Evolutionary conservation across 2,113 vertebrate species (phyloP), one percentile per base, ranked within the genome.

Genomic region (Bubo scandiacus): DNA sequence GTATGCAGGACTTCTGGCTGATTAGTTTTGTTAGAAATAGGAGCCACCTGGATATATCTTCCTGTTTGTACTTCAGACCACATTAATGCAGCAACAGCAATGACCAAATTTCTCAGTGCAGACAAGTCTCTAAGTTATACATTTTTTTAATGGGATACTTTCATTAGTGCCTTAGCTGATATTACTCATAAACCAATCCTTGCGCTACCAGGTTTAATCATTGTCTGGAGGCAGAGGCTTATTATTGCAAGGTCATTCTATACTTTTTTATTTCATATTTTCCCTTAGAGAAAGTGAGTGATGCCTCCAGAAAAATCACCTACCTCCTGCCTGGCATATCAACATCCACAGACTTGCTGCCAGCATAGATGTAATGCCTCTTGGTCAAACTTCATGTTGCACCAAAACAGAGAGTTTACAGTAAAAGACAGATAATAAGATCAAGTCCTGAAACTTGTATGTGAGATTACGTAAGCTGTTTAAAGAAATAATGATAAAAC

Each of bases 161-260:
- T 96, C 97, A 96, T 97, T 97, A 96, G 74, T 85, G 83, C 87
- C 51, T 90, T 34, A 81, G 93, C 87, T 91, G 95, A 88, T 95
- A 97, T 96, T 97, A 94, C 89, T 97, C 91, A 97, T 88, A 96
- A 96, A 95, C 91, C 95, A 96, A 82, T 90, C 96, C 91, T 94
- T 63, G 81, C 1, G 2, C 91, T 92, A 92, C 87, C 84, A 78
- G 73, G 74, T 91, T 97, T 97, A 97, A 97, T 97, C 95, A 95
- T 25, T 95, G 92, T 97, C 95, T 97, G 3, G 63, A 96, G 97
- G 96, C 96, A 96, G 81, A 96, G 87, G 96, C 87, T 97, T 97
- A 97, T 97, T 97, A 97, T 93, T 93, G 89, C 95, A 93, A 97
- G 94, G 97, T 97, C 95, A 94, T 96, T 95, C 89, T 93, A 70